These are phyloP conservation scores for Marcusenius ussheri DNA, from an alignment of 2,113 vertebrate species.

Conservation along the genomic window DNA sequence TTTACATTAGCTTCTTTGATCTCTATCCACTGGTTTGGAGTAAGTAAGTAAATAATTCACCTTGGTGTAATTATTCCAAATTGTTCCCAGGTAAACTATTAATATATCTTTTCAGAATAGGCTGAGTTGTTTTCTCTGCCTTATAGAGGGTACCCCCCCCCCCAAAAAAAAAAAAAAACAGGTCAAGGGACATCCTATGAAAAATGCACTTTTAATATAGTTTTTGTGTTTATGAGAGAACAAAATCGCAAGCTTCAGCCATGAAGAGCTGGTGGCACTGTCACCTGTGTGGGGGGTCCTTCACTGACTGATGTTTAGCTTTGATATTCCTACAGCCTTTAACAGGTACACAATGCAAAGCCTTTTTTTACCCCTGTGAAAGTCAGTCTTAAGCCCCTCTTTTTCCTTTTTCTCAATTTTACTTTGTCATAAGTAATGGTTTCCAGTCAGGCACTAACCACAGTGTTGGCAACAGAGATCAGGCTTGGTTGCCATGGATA, in stretches of 20 bases:
- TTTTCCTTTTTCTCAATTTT: not conserved
- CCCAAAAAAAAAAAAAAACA: not conserved
- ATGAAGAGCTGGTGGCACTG: not conserved
- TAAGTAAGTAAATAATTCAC: not conserved
- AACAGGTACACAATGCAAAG: not conserved
- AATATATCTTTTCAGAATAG: not conserved
- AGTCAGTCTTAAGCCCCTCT: not conserved
- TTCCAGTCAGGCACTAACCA: slow-evolving; percentile 18
- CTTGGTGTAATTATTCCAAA: not conserved
- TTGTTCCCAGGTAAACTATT: not conserved
- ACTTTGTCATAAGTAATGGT: slow-evolving; percentile 5
- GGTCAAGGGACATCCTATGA: not conserved
- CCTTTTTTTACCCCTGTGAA: not conserved
- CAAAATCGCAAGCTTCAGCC: not conserved
- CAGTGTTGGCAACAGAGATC: slow-evolving; percentile 15
- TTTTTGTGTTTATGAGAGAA: not conserved
- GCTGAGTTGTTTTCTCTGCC: not conserved
- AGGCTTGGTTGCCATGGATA: slow-evolving; percentile 17
- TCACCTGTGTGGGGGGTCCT: not conserved
- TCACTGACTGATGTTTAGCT: not conserved
- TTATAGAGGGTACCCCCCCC: too few relatives aligned
- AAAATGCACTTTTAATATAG: not conserved
- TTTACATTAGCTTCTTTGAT: not conserved
- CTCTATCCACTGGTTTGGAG: not conserved
- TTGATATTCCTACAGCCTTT: not conserved